Conservation (phyloP, 2,113 vertebrate species). For the Thamnophis sirtalis region DNA sequence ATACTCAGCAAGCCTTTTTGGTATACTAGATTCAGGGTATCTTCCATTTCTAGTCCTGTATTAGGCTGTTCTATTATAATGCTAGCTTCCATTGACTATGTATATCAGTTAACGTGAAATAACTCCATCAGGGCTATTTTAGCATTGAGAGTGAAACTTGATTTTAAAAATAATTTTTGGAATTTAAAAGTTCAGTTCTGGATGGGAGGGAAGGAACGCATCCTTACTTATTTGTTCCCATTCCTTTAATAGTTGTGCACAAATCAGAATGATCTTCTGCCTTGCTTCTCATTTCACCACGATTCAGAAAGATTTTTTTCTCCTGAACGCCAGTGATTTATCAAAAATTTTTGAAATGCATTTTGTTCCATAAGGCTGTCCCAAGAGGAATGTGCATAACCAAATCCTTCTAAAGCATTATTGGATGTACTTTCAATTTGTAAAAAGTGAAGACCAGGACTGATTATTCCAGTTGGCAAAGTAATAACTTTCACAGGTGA, state of each 20-base stretch:
- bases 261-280: background rate
- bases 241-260: background rate
- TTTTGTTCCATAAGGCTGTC: background rate
- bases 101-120: background rate
- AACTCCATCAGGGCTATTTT: background rate
- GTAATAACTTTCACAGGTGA: background rate
- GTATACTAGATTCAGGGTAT: background rate
- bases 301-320: background rate
- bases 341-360: background rate
- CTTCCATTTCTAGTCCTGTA: background rate
- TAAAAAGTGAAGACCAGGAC: background rate
- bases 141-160: background rate
- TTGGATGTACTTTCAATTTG: background rate
- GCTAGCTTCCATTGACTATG: background rate
- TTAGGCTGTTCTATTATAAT: background rate
- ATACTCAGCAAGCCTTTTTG: background rate
- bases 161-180: slow-evolving; percentile 33
- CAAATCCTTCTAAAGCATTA: background rate
- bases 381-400: background rate
- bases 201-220: background rate
- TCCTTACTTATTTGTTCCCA: background rate
- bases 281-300: background rate
- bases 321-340: background rate
- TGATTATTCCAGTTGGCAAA: background rate
- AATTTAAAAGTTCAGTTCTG: background rate